Percentiles rank a stretch among this genome's conserved stretches.
Evolutionary conservation across 2,888 invertebrate species (phyloP).

Genomic region (Volucella zonaria): DNA sequence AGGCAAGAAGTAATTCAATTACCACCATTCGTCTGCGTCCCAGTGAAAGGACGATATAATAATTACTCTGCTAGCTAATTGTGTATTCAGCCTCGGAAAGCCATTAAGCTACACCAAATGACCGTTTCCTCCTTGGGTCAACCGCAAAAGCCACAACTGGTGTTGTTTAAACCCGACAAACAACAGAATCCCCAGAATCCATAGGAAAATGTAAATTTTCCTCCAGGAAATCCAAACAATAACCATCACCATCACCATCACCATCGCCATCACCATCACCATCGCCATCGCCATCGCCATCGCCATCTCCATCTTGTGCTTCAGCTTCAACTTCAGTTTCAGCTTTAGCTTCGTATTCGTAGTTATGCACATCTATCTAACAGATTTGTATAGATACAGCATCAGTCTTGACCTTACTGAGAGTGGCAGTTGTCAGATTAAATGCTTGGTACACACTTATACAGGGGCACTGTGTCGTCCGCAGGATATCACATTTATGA

Average conservation of each 20-base stretch:
- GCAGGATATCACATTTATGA: conserved; percentile 69
- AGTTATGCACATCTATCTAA: no score
- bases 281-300: no score
- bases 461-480: conserved; percentile 28
- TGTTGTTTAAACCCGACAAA: conserved; percentile 64
- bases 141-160: conserved; percentile 52
- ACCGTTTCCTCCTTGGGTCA: conserved; percentile 60
- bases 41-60: conserved; percentile 33
- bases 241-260: conserved; percentile 52
- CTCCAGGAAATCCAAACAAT: conserved; percentile 70
- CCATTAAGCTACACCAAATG: conserved; percentile 65
- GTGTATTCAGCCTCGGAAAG: conserved; percentile 58
- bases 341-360: no score
- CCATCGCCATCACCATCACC: no score
- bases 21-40: background rate
- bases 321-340: no score
- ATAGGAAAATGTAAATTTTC: conserved; percentile 70
- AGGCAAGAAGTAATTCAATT: no score
- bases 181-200: conserved; percentile 58
- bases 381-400: no score
- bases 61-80: conserved; percentile 48
- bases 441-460: conserved; percentile 33
- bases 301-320: no score
- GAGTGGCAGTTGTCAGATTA: conserved; percentile 65
- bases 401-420: conserved; percentile 5